Percentiles rank a stretch among this genome's conserved stretches.
Evolutionary conservation across 2,113 vertebrate genomes (phyloP).

Genomic region (Dicaeum eximium): DNA sequence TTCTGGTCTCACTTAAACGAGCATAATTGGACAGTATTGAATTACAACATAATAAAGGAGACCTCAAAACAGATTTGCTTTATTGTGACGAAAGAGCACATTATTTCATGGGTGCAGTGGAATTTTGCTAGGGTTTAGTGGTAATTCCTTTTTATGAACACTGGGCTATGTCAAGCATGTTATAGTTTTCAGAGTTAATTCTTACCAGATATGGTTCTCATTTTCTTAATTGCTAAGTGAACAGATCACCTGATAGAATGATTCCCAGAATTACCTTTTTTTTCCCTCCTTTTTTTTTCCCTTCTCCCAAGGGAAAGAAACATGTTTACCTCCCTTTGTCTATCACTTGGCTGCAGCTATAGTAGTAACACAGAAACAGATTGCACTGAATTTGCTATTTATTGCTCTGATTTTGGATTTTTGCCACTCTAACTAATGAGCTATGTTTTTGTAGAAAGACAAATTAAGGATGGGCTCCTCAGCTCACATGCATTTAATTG

Average conservation of each 20-base stretch:
- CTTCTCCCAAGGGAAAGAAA: not conserved
- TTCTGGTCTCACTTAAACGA: constrained; percentile 4
- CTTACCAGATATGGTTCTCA: not conserved
- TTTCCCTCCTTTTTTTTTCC: accelerated
- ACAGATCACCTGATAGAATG: not conserved
- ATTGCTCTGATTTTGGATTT: constrained; percentile 30
- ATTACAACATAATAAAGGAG: constrained; percentile 15
- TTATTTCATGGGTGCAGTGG: not conserved
- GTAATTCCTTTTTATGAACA: not conserved
- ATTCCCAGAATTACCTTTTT: not conserved
- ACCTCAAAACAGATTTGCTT: constrained; percentile 3
- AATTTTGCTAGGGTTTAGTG: constrained; percentile 2
- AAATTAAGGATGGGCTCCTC: not conserved
- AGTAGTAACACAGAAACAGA: constrained; percentile 49
- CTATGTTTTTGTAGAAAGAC: not conserved
- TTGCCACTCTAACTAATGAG: constrained; percentile 17
- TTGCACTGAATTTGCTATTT: constrained; percentile 48
- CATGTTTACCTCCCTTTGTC: constrained; percentile 38
- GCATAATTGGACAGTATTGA: not conserved
- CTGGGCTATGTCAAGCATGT: not conserved
- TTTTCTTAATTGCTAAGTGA: not conserved
- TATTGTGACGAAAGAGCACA: not conserved
- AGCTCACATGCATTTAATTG: not conserved
- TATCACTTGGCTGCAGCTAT: constrained; percentile 21
- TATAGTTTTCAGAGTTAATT: not conserved